A percentile compares a stretch with the other conserved stretches of the same genome.
Conservation (phyloP, 2,888 invertebrate species). For the Leptinotarsa juncta region DNA sequence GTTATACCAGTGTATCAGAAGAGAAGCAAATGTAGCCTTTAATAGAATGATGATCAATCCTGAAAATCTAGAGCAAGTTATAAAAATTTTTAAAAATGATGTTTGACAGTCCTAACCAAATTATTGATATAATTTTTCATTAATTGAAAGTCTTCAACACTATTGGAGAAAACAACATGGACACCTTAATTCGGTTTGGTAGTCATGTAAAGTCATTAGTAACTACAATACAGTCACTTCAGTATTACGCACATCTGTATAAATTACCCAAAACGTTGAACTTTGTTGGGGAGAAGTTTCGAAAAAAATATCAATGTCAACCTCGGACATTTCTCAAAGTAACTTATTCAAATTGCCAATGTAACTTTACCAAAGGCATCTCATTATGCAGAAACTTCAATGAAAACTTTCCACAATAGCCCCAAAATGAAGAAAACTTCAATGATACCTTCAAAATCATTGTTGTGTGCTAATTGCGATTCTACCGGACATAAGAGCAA, state of each 20-base stretch:
- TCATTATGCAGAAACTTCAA: neutral
- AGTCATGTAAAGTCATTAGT: neutral
- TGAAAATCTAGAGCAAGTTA: neutral
- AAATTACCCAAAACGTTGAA: neutral
- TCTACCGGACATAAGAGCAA: neutral
- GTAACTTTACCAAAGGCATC: neutral
- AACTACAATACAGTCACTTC: neutral
- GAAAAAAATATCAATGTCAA: neutral
- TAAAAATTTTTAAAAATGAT: neutral
- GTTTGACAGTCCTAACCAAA: neutral
- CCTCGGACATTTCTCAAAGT: neutral
- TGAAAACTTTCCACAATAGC: neutral
- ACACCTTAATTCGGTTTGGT: no score
- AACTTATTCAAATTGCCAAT: neutral
- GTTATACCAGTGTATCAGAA: neutral
- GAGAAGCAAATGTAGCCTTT: neutral
- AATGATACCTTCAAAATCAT: neutral
- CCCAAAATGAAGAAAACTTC: neutral
- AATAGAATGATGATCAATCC: neutral
- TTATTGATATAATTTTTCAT: neutral
- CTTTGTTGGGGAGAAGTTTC: neutral
- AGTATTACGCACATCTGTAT: neutral
- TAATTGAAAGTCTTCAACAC: neutral
- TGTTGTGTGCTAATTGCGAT: neutral
- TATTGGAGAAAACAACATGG: neutral